phyloP scores from a whole-genome alignment of 2,888 invertebrate species.

The Drosophila nigritarsus region DNA sequence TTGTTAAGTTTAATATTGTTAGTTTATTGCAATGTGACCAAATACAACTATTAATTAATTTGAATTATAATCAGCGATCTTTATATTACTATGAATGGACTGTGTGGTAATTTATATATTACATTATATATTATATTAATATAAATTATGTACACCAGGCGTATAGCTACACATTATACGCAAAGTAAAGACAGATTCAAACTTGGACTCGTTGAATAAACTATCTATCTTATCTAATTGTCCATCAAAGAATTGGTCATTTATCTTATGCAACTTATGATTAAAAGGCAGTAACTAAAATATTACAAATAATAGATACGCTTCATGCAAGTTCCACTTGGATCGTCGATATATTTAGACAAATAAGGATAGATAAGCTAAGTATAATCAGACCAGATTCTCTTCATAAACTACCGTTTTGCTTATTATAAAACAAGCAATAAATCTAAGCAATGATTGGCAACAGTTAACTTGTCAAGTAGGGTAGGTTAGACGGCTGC shows the following conservation, averaged over 20 bases:
- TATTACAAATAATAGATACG: not conserved
- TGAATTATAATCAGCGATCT: not conserved
- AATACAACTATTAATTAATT: constrained; percentile 11
- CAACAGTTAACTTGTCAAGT: not conserved
- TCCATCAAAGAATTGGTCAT: not conserved
- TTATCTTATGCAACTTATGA: no score
- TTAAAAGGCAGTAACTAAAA: no score
- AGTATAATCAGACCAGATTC: not conserved
- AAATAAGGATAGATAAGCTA: not conserved
- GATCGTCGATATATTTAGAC: not conserved
- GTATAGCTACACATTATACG: no score
- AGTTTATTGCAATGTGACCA: not conserved
- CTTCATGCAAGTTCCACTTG: not conserved
- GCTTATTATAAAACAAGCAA: not conserved
- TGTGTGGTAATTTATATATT: not conserved
- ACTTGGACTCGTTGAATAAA: not conserved
- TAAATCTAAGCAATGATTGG: not conserved
- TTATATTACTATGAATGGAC: not conserved
- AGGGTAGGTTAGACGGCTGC: no score
- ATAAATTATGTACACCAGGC: no score
- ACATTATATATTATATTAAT: no score
- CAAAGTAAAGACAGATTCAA: not conserved
- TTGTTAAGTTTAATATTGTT: constrained; percentile 11
- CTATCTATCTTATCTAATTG: not conserved
- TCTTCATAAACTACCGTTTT: not conserved